Evolutionary conservation across 2,113 vertebrate species (phyloP).

Genomic region (Syrmaticus mikado): DNA sequence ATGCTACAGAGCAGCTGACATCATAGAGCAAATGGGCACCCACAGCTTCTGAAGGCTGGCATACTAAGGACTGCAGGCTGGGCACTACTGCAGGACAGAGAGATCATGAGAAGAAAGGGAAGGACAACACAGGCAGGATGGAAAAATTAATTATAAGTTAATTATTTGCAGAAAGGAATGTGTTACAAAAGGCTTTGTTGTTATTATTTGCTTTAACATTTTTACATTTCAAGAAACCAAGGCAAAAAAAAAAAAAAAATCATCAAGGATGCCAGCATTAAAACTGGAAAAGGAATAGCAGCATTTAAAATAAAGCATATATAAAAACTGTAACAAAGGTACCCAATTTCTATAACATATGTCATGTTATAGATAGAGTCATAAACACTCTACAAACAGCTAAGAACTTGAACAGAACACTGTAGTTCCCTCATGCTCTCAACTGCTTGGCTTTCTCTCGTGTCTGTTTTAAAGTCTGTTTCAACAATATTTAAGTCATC

Average conservation of each 20-base stretch:
- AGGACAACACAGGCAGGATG: neutral
- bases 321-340: neutral
- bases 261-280: neutral
- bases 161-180: neutral
- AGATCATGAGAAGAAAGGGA: neutral
- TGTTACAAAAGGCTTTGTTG: neutral
- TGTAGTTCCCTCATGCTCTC: neutral
- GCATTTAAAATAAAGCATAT: neutral
- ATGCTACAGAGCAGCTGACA: neutral
- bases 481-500: neutral
- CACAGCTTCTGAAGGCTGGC: neutral
- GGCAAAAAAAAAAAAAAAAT: neutral
- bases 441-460: neutral
- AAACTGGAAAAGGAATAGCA: neutral
- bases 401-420: neutral
- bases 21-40: rapidly evolving
- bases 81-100: neutral
- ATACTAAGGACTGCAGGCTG: too few relatives aligned
- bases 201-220: neutral
- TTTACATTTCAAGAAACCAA: neutral
- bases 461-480: neutral
- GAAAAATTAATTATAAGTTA: neutral
- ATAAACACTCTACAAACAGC: neutral
- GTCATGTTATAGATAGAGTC: neutral
- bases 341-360: neutral